Percentiles rank a stretch among this genome's conserved stretches.
Conservation (phyloP, 2,113 vertebrate species). For the Grammomys surdaster region DNA sequence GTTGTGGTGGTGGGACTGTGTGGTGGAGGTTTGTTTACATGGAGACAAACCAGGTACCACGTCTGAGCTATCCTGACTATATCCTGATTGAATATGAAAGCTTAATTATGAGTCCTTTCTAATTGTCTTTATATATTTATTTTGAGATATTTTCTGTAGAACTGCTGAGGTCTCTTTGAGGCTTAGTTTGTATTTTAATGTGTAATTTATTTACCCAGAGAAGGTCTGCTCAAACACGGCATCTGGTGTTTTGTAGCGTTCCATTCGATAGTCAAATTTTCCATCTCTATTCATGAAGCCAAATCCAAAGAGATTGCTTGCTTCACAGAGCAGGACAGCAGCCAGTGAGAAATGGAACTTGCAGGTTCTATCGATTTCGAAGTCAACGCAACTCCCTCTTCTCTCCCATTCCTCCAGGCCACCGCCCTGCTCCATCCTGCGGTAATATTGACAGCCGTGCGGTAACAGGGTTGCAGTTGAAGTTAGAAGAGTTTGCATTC, state of each 20-base stretch:
- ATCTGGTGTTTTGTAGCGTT: conserved; percentile 74
- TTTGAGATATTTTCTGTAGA: conserved; percentile 70
- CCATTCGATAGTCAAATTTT: conserved; percentile 76
- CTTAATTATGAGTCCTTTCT: conserved; percentile 36
- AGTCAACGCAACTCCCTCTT: not conserved
- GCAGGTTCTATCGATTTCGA: not conserved
- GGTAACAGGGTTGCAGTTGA: not conserved
- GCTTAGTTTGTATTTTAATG: conserved; percentile 73
- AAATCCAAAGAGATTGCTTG: conserved; percentile 62
- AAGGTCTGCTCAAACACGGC: conserved; percentile 70
- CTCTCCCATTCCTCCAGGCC: not conserved
- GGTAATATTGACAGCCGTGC: not conserved
- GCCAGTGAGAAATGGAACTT: conserved; percentile 55
- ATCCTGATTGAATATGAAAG: conserved; percentile 41
- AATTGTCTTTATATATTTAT: not conserved
- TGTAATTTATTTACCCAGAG: conserved; percentile 75
- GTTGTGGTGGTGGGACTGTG: not conserved
- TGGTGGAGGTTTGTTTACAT: not conserved
- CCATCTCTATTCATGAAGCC: conserved; percentile 70
- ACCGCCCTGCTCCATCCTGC: not conserved
- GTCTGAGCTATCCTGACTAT: conserved; percentile 31
- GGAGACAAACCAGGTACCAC: not conserved
- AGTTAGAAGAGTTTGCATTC: conserved; percentile 34
- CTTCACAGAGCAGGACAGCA: not conserved
- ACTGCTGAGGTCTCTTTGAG: conserved; percentile 63